Evolutionary conservation across 2,888 invertebrate genomes (phyloP), one percentile per base, ranked within the genome.

Genomic region (Mesopsocus fuscifrons): DNA sequence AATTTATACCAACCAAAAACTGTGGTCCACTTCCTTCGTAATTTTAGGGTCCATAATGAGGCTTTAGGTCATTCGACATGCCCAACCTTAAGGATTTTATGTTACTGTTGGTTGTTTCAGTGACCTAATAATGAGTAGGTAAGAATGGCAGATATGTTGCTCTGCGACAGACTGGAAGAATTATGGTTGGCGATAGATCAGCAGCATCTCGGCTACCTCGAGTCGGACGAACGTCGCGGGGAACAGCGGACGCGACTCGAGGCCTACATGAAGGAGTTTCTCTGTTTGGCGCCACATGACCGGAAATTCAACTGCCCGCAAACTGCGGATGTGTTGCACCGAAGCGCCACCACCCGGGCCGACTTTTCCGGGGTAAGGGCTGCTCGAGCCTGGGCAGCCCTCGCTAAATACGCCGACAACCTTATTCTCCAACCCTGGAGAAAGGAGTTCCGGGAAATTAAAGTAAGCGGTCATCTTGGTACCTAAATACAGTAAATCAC

Each of bases 351-450:
- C 34, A 72, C 71, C 42, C 64, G 77, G 53, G 62, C 70, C 4
- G 77, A 80, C 52, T 88, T 84, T 57, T 85, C 79, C 56, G 84
- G 80, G 16, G 80, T 80, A 53, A 72, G 78, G 51, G 83, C 84
- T 13, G 76, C 79, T 21, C 67, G 76, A 38, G 88, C 87, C 11
- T 89, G 85, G 72, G 78, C 81, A 52, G 79, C 84, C 23, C 68
- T 89, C 49, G 85, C 82, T 46, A 68, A 80, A 49, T 89, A 89
- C 59, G 88, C 88, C 2, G 78, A 76, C 44, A 88, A 89, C 62
- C 64, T 91, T 47, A 65, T 85, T 42, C 73, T 78, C 11, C 85
- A 88, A 57, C 87, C 88, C 3, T 91, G 89, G 89, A 65, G 89
- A 50, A 80, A 77, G 58, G 89, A 91, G 59, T 91, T 82, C 58